phyloP scores from a whole-genome alignment of 1,140 invertebrate genomes.

The Pseudomyrmex concolor region DNA sequence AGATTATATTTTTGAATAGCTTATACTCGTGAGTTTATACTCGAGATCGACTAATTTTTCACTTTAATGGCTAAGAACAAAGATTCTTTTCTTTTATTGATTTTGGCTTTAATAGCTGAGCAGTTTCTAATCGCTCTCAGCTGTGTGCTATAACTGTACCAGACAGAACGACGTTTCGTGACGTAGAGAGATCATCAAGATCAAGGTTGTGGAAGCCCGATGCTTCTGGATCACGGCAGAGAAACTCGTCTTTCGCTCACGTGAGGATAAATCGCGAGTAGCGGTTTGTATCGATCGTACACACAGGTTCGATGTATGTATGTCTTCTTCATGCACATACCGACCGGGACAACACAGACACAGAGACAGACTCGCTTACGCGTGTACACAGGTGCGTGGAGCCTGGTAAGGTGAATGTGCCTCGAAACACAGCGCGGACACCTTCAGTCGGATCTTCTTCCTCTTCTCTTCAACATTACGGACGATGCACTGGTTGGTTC shows the following conservation, averaged over 20 bases:
- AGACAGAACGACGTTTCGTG: background rate
- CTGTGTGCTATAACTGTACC: background rate
- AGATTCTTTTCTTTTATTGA: background rate
- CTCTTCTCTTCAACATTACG: conserved; percentile 73
- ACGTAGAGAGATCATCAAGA: conserved; percentile 33
- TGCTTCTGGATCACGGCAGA: conserved; percentile 27
- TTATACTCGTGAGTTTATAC: too few species aligned
- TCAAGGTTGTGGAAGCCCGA: conserved; percentile 53
- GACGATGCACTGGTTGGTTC: conserved; percentile 65
- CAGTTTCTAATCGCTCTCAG: background rate
- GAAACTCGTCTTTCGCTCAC: conserved; percentile 61
- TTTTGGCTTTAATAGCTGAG: background rate
- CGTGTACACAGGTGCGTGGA: conserved; percentile 73
- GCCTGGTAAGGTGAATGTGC: conserved; percentile 77
- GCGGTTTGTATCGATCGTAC: background rate
- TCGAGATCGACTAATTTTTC: background rate
- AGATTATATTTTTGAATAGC: background rate
- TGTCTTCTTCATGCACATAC: background rate
- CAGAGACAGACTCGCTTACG: conserved; percentile 66
- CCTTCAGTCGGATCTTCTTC: conserved; percentile 79
- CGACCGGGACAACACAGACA: conserved; percentile 5
- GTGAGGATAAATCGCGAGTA: conserved; percentile 37
- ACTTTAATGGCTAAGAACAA: background rate
- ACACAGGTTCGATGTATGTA: background rate
- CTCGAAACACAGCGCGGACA: conserved; percentile 66